Conservation (phyloP, 2,113 vertebrate genomes). For the Chelonoidis abingdonii region DNA sequence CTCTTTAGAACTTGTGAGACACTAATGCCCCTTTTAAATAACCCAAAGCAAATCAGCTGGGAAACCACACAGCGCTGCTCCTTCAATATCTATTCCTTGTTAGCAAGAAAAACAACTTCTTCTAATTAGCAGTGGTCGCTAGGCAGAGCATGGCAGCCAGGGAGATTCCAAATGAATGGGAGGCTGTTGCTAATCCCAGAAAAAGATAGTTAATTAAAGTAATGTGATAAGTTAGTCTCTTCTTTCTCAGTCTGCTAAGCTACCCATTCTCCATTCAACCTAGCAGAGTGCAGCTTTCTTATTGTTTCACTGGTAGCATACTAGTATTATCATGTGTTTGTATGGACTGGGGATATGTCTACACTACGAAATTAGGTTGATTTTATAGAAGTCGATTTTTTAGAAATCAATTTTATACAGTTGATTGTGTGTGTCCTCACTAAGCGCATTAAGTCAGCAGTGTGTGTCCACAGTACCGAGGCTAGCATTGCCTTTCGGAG, state of each 20-base stretch:
- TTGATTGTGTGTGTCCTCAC: too few species aligned
- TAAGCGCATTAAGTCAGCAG: too few species aligned
- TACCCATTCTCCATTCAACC: background rate
- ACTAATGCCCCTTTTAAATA: background rate
- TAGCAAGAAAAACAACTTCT: background rate
- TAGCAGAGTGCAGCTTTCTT: accelerated
- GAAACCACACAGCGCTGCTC: background rate
- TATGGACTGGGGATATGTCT: background rate
- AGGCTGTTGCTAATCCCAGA: background rate
- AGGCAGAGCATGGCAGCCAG: accelerated
- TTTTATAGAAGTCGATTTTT: too few species aligned
- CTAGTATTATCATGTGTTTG: background rate
- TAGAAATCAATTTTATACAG: too few species aligned
- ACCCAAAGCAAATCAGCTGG: background rate
- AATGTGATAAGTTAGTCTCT: background rate
- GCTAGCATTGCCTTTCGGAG: too few species aligned
- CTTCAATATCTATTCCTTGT: background rate
- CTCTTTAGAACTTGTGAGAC: background rate
- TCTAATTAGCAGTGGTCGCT: background rate
- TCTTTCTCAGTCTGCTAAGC: background rate
- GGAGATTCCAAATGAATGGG: background rate
- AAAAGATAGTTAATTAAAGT: background rate
- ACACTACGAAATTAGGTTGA: too few species aligned
- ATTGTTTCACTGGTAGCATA: background rate
- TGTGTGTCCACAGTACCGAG: too few species aligned